Evolutionary conservation across 2,113 vertebrate genomes (phyloP).

Genomic region (Anguilla japonica): DNA sequence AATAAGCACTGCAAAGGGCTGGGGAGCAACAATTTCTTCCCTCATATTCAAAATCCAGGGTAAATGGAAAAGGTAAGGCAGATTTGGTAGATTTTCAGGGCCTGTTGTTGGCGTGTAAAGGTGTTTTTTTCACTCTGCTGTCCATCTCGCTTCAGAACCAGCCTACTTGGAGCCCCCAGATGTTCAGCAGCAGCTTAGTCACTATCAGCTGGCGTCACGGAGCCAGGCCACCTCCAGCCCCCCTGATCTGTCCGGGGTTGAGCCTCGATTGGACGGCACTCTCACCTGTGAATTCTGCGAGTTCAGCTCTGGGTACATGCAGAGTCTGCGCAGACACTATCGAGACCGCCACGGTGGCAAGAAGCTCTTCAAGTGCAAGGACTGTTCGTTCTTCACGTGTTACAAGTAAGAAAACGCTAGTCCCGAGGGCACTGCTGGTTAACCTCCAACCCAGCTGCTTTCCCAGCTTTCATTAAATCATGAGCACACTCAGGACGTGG

Average conservation of each 20-base stretch:
- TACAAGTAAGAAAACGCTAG: conserved; percentile 81
- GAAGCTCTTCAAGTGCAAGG: conserved; percentile 98
- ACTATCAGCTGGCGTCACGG: conserved; percentile 88
- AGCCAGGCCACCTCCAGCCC: conserved; percentile 77
- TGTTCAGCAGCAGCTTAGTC: conserved; percentile 91
- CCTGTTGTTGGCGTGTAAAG: neutral
- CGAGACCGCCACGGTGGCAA: conserved; percentile 95
- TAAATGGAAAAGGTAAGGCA: no score
- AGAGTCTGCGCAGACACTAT: conserved; percentile 97
- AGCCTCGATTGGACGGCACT: conserved; percentile 71
- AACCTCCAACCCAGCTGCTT: neutral
- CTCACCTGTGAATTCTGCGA: conserved; percentile 98
- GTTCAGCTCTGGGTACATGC: conserved; percentile 97
- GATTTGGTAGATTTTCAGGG: no score
- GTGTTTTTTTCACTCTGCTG: neutral
- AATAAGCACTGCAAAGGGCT: no score
- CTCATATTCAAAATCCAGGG: no score
- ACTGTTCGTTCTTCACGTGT: conserved; percentile 97
- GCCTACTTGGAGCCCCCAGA: conserved; percentile 88
- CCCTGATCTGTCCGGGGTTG: conserved; percentile 59
- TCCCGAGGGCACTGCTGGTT: neutral
- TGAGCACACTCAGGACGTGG: neutral
- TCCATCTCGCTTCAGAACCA: conserved; percentile 66
- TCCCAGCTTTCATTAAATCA: neutral
- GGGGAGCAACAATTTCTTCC: no score